These are phyloP conservation scores for Colistium nudipinnis DNA, from an alignment of 2,113 vertebrate genomes.

Conservation along the genomic window DNA sequence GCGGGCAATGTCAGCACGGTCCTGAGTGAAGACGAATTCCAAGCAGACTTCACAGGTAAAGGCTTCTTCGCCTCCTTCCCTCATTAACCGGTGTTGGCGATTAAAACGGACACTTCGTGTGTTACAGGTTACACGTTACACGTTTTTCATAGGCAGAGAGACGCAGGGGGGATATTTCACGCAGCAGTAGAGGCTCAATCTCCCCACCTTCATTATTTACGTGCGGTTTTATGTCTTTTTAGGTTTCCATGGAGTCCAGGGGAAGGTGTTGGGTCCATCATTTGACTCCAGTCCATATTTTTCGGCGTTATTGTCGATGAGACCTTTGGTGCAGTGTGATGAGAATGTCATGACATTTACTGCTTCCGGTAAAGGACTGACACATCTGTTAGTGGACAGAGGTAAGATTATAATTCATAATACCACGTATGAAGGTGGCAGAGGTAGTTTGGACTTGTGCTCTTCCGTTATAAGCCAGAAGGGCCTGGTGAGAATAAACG, in stretches of 20 bases:
- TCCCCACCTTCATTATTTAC: not conserved
- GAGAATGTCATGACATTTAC: conserved; percentile 72
- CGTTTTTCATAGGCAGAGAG: too few species aligned
- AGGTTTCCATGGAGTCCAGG: conserved; percentile 54
- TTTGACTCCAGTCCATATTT: conserved; percentile 23
- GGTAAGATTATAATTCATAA: conserved; percentile 61
- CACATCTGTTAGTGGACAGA: conserved; percentile 73
- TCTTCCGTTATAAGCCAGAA: not conserved
- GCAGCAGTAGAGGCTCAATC: not conserved
- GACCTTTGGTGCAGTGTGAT: conserved; percentile 71
- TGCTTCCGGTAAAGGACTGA: conserved; percentile 61
- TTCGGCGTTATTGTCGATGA: conserved; percentile 64
- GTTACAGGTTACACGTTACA: too few species aligned
- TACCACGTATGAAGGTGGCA: not conserved
- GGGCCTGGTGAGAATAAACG: too few species aligned
- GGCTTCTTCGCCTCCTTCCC: not conserved
- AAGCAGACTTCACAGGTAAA: conserved; percentile 64
- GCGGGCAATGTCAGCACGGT: conserved; percentile 5
- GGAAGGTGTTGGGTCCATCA: conserved; percentile 32
- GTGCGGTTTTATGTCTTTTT: not conserved
- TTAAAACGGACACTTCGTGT: too few species aligned
- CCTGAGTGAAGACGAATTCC: conserved; percentile 28
- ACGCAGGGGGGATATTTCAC: not conserved
- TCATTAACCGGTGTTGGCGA: not conserved
- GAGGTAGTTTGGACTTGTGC: not conserved